Percentiles rank a stretch among this genome's conserved stretches.
phyloP scores from a whole-genome alignment of 2,113 vertebrate genomes.

The Pluvialis apricaria region DNA sequence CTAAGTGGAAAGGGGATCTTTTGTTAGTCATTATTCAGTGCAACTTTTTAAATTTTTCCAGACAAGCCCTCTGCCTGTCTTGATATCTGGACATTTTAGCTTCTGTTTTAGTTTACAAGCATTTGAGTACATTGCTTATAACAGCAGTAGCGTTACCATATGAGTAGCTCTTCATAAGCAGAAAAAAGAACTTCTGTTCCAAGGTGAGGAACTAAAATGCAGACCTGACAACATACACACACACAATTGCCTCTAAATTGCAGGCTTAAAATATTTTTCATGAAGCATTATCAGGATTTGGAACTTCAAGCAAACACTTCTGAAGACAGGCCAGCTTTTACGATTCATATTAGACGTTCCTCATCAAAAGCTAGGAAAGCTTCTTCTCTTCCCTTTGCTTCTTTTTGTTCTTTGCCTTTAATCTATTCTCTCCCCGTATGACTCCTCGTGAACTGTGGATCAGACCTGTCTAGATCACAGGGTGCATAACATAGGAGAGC shows the following conservation, averaged over 20 bases:
- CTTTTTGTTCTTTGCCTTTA: not conserved
- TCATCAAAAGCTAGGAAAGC: not conserved
- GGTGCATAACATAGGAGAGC: not conserved
- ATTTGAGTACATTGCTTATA: not conserved
- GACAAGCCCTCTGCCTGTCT: not conserved
- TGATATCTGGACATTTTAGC: not conserved
- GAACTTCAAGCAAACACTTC: not conserved
- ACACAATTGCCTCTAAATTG: not conserved
- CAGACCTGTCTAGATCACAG: not conserved
- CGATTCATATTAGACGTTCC: not conserved
- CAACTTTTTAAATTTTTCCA: not conserved
- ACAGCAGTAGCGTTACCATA: not conserved
- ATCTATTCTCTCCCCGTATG: not conserved
- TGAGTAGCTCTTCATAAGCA: not conserved
- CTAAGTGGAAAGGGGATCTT: not conserved
- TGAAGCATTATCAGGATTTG: not conserved
- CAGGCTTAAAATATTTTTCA: not conserved
- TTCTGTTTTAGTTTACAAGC: not conserved
- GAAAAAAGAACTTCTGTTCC: not conserved
- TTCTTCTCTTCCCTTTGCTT: not conserved
- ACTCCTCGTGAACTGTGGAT: not conserved
- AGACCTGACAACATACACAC: not conserved
- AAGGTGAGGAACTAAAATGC: not conserved
- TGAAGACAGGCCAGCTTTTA: not conserved
- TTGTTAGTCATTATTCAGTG: not conserved